Evolutionary conservation across 2,797 vertebrate species (phyloP).

Genomic region (Coregonus suidteri): DNA sequence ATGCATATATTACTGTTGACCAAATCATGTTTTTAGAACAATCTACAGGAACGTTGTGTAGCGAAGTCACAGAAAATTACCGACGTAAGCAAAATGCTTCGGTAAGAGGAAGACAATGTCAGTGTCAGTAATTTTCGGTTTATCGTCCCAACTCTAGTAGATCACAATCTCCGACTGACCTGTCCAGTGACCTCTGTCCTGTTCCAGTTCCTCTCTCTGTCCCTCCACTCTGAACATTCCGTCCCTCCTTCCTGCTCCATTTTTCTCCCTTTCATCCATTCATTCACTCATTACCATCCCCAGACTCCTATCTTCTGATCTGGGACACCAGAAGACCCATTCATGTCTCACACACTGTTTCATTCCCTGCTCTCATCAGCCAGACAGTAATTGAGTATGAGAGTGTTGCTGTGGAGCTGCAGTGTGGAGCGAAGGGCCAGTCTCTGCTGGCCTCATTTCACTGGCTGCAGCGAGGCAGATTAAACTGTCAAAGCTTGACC

Average conservation of each 20-base stretch:
- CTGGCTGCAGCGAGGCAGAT: conserved; percentile 50
- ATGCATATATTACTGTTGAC: too few relatives aligned
- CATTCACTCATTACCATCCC: conserved; percentile 31
- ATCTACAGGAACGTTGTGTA: too few relatives aligned
- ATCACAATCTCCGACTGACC: conserved; percentile 2
- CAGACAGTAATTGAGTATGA: conserved; percentile 42
- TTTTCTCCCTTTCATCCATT: too few relatives aligned
- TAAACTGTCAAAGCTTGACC: conserved; percentile 50
- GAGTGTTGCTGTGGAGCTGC: conserved; percentile 56
- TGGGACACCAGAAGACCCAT: conserved; percentile 27
- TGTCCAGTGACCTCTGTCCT: conserved; percentile 37
- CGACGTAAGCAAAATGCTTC: too few relatives aligned
- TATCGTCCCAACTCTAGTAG: too few relatives aligned
- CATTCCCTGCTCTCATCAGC: conserved; percentile 43
- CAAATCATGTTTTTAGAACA: too few relatives aligned
- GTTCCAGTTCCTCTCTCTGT: conserved; percentile 31
- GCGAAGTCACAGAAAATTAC: too few relatives aligned
- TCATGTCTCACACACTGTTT: conserved; percentile 36
- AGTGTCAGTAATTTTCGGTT: not conserved
- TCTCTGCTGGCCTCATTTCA: conserved; percentile 27
- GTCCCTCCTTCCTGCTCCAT: conserved; percentile 36
- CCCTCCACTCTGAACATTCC: conserved; percentile 41
- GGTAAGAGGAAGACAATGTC: not conserved
- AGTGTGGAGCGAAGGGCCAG: conserved; percentile 9
- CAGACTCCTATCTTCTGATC: conserved; percentile 41